Base-by-base conservation (phyloP, 2,888 invertebrate genomes). In the Drosophila meridionalis region DNA sequence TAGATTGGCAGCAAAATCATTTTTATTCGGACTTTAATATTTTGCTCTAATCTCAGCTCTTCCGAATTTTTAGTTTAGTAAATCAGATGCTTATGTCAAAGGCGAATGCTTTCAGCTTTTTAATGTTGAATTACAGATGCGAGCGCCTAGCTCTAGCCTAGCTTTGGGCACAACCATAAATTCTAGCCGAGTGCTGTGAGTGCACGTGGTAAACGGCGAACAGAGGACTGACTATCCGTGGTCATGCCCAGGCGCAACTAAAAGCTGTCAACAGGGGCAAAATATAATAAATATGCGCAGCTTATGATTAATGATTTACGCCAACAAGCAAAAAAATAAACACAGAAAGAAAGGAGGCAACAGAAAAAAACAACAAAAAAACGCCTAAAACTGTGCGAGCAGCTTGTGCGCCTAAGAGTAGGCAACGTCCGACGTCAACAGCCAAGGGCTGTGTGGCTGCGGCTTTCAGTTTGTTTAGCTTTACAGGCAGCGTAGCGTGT, bases 271-370 rank as follows among this genome's bases (percentile, higher is more conserved):
- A 79, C 87, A 76, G 69, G 68, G 77, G 77, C 66, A 76, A 73
- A 83, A 82, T 78, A 80, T 72, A 87, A 87, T 84, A 89, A 87
- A 87, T 89, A 89, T 89, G 83, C 87, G 69, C 64, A 78, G 86
- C 83, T 85, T 83, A 89, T 87, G 86, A 87, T 89, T 87, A 89
- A 87, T 89, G 87, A 87, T 81, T 78, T 81, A 76, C 73, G 82
- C 89, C 82, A 84, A 87, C 78, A 73, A 69, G 64, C 59, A 70
- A 68, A 53, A 52, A 60, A 38, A 58, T 14, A 0, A 20, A 38
- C 11, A 43, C 50, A 68, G 50, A 53, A 64, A 40, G 48, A 47
- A 58, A 47, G 47, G 30, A 20, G 26, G 20, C 20, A 20, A 43
- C 50, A 68, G 50, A 53, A 62, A 40, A 45, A 47, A 58, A 47